phyloP scores from a whole-genome alignment of 2,113 vertebrate species.

The Prunella himalayana region DNA sequence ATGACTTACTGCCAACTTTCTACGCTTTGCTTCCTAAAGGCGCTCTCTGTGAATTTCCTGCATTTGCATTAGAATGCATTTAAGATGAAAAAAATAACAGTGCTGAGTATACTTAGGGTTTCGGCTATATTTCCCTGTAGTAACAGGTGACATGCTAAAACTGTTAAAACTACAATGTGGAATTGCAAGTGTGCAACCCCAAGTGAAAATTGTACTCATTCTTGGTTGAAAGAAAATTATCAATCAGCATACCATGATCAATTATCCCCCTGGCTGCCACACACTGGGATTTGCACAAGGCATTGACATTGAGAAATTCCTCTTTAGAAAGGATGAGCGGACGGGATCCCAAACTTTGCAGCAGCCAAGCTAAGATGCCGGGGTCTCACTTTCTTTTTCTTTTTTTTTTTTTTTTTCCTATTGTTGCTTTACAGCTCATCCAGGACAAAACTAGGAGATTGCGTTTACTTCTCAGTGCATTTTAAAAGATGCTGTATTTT shows the following conservation, averaged over 20 bases:
- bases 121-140: constrained; percentile 63
- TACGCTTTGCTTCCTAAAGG: constrained; percentile 66
- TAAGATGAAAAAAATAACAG: constrained; percentile 66
- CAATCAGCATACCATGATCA: constrained; percentile 74
- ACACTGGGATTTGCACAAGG: constrained; percentile 60
- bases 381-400: neutral
- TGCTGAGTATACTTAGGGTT: constrained; percentile 57
- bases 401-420: neutral
- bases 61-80: constrained; percentile 78
- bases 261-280: constrained; percentile 67
- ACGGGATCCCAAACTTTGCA: constrained; percentile 75
- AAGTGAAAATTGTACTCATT: constrained; percentile 72
- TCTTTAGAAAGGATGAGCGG: constrained; percentile 57
- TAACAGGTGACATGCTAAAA: constrained; percentile 79
- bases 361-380: constrained; percentile 25
- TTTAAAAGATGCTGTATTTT: constrained; percentile 47
- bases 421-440: constrained; percentile 40
- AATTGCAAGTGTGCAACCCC: constrained; percentile 70
- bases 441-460: constrained; percentile 35
- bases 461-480: constrained; percentile 59
- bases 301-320: constrained; percentile 68
- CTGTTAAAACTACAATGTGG: constrained; percentile 61
- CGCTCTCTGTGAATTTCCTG: constrained; percentile 55
- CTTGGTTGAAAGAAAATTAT: constrained; percentile 76
- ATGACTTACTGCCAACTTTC: constrained; percentile 69